Conservation (phyloP, 2,113 vertebrate species). For the Onychostoma macrolepis region DNA sequence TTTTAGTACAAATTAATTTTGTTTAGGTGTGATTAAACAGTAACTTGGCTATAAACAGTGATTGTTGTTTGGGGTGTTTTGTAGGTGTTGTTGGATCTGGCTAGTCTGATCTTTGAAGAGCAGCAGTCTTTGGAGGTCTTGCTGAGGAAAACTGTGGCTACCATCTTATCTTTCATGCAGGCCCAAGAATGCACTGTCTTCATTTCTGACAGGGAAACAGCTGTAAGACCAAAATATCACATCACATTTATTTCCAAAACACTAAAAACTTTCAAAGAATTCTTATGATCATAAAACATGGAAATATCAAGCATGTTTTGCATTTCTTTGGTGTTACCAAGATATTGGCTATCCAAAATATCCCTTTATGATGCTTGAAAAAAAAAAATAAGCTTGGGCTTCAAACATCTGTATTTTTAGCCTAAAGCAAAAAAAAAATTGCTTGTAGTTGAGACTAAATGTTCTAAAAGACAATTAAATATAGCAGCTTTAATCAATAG, state of each 20-base stretch:
- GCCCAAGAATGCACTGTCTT: constrained; percentile 94
- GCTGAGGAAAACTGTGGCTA: constrained; percentile 93
- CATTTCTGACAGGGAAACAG: constrained; percentile 87
- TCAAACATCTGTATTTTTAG: neutral
- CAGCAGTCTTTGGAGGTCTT: constrained; percentile 94
- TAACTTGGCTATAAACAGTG: neutral
- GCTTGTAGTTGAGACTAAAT: neutral
- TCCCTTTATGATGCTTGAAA: neutral
- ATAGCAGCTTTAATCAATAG: too few species aligned
- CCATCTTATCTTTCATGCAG: constrained; percentile 97
- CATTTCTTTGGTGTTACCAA: neutral
- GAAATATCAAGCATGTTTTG: neutral
- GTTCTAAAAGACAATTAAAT: too few species aligned
- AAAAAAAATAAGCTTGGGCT: neutral
- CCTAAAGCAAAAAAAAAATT: neutral
- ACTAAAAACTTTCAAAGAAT: neutral
- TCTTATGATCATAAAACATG: neutral
- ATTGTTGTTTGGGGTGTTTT: constrained; percentile 23
- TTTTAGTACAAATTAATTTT: neutral
- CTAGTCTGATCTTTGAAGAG: constrained; percentile 96
- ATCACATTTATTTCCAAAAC: neutral
- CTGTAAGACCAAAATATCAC: constrained; percentile 75
- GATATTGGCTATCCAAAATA: neutral
- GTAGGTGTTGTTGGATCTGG: constrained; percentile 93
- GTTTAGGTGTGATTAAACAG: neutral